Percentiles rank a stretch among this genome's conserved stretches.
These are phyloP conservation scores for Anoura caudifer DNA, from an alignment of 2,113 vertebrate species.

Conservation along the genomic window DNA sequence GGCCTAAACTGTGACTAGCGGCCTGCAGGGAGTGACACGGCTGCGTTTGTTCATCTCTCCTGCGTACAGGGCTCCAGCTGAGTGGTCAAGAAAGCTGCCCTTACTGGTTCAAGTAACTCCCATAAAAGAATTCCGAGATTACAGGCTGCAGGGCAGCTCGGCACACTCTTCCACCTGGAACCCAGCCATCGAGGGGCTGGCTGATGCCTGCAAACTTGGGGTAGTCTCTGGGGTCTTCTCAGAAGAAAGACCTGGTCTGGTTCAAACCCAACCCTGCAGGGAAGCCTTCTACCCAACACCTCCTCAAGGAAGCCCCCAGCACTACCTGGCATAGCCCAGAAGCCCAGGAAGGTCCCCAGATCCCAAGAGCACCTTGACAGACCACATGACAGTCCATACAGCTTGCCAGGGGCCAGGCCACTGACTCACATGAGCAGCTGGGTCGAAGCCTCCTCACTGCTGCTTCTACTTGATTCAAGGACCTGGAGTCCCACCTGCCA, in stretches of 20 bases:
- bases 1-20: rapidly evolving
- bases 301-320: background rate
- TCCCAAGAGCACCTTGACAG: background rate
- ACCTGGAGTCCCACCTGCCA: background rate
- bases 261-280: background rate
- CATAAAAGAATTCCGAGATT: background rate
- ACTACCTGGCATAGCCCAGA: background rate
- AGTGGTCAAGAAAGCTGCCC: background rate
- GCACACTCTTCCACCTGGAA: background rate
- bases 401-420: background rate
- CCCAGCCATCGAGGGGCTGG: background rate
- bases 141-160: background rate
- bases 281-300: background rate
- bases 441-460: background rate
- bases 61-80: background rate
- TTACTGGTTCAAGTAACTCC: background rate
- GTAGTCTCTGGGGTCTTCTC: background rate
- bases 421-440: background rate
- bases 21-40: rapidly evolving
- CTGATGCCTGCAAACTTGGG: background rate
- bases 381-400: rapidly evolving
- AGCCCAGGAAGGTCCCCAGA: background rate
- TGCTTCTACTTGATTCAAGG: background rate
- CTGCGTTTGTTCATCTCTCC: background rate
- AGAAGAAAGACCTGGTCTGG: background rate